Evolutionary conservation across 2,797 vertebrate genomes (phyloP).

Genomic region (Clarias fuscus): DNA sequence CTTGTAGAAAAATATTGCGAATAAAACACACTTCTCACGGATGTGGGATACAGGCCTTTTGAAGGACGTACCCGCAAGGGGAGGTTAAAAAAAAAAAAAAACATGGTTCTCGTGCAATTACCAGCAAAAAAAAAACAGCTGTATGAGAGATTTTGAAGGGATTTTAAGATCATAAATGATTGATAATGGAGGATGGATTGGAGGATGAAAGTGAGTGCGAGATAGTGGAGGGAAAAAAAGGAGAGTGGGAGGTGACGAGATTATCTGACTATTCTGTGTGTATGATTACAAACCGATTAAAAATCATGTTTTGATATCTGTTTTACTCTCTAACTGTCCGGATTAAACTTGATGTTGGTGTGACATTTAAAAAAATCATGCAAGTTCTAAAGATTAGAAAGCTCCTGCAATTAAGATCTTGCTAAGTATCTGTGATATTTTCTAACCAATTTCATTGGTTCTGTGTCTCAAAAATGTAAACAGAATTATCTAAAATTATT

Average conservation of each 20-base stretch:
- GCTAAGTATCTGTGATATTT: background rate
- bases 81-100: background rate
- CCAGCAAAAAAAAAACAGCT: background rate
- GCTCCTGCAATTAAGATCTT: background rate
- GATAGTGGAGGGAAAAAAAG: background rate
- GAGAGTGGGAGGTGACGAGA: conserved; percentile 6
- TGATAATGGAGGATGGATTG: background rate
- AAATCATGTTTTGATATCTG: background rate
- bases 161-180: conserved; percentile 17
- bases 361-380: background rate
- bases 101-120: background rate
- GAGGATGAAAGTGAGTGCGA: background rate
- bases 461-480: background rate
- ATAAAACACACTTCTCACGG: conserved; percentile 3
- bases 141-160: background rate
- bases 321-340: background rate
- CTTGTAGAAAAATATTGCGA: conserved; percentile 4
- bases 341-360: background rate
- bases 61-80: background rate
- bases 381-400: background rate
- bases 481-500: background rate
- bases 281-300: background rate
- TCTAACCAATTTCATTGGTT: background rate
- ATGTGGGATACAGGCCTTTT: background rate
- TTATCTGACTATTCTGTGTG: background rate